Percentiles rank a stretch among this genome's conserved stretches.
Conservation (phyloP, 2,888 invertebrate species). For the Lamellibrachia satsuma region DNA sequence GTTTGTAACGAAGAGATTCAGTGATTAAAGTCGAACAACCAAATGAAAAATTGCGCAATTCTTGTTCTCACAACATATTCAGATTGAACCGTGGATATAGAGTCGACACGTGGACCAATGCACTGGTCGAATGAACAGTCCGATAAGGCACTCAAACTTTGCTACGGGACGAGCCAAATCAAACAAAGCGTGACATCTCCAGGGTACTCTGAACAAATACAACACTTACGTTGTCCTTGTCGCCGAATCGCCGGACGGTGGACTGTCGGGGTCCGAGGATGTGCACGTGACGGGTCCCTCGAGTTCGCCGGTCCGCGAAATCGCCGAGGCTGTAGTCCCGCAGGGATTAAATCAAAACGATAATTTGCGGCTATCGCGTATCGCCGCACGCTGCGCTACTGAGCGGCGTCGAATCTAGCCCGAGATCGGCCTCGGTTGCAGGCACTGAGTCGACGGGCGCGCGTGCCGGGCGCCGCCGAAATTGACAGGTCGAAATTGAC, state of each 20-base stretch:
- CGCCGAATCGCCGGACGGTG: neutral
- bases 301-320: neutral
- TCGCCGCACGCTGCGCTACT: slow-evolving; percentile 17
- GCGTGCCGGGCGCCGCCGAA: neutral
- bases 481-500: slow-evolving; percentile 17
- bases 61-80: neutral
- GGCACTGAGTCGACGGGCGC: neutral
- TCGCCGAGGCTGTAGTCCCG: neutral
- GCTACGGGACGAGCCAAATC: slow-evolving; percentile 13
- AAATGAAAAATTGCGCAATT: neutral
- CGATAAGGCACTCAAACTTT: slow-evolving; percentile 1
- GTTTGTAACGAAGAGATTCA: neutral
- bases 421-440: neutral
- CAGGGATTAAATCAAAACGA: slow-evolving; percentile 17
- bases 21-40: neutral
- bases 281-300: neutral
- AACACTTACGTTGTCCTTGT: neutral
- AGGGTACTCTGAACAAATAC: neutral
- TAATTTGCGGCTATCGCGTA: neutral
- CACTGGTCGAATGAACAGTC: neutral
- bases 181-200: slow-evolving; percentile 17
- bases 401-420: neutral
- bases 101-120: neutral
- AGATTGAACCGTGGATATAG: neutral
- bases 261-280: neutral